Evolutionary conservation across 2,797 vertebrate genomes (phyloP).

Genomic region (Silurus lanzhouensis): DNA sequence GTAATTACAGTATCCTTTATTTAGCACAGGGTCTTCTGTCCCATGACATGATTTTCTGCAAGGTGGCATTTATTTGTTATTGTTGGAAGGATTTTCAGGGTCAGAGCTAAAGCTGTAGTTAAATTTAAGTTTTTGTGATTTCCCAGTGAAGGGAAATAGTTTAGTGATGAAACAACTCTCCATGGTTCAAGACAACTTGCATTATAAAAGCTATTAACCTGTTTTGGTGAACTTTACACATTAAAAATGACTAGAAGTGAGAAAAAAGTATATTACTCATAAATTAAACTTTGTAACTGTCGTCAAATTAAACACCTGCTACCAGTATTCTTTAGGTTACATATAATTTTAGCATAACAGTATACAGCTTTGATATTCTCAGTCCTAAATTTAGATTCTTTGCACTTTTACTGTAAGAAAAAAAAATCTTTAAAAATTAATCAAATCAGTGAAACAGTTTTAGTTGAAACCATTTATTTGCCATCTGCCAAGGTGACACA

Average conservation of each 20-base stretch:
- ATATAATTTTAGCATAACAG: background rate
- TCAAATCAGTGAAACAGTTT: background rate
- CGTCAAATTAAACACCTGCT: background rate
- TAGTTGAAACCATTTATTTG: slow-evolving; percentile 65
- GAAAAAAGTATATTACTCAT: background rate
- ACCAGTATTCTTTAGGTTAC: background rate
- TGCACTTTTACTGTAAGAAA: background rate
- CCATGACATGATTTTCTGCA: background rate
- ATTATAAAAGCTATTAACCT: background rate
- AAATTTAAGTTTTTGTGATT: background rate
- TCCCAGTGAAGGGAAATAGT: background rate
- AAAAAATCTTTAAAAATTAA: background rate
- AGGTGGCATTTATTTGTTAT: background rate
- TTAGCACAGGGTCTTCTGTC: background rate
- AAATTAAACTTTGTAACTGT: no score
- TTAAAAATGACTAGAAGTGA: background rate
- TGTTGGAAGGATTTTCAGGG: background rate
- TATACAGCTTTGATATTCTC: background rate
- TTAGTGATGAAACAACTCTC: background rate
- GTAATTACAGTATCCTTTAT: background rate
- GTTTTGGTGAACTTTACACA: background rate
- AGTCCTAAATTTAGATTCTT: background rate
- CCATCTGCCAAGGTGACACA: slow-evolving; percentile 66
- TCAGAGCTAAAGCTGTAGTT: background rate
- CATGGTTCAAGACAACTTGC: background rate